Conservation (phyloP, 2,888 invertebrate genomes). For the Drosophila cognata region DNA sequence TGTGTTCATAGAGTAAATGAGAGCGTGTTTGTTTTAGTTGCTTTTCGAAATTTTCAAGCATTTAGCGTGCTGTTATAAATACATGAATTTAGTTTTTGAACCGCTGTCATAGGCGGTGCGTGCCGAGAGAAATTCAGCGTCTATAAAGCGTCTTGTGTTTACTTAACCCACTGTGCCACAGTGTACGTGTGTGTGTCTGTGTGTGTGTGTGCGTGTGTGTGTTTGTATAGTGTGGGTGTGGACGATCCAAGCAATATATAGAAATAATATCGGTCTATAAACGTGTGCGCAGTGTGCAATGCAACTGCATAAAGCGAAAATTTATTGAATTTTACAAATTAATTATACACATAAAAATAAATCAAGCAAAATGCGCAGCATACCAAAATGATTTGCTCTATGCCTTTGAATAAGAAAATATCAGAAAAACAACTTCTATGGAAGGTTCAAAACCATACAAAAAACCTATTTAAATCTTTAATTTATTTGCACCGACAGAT, state of each 20-base stretch:
- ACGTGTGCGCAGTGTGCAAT: constrained; percentile 37
- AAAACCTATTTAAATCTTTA: not conserved
- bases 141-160: constrained; percentile 31
- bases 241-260: constrained; percentile 36
- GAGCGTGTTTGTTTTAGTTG: constrained; percentile 17
- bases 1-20: constrained; percentile 12
- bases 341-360: constrained; percentile 35
- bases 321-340: constrained; percentile 20
- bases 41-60: constrained; percentile 65
- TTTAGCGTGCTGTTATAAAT: constrained; percentile 72
- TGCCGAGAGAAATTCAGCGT: constrained; percentile 44
- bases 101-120: constrained; percentile 76
- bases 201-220: constrained; percentile 19
- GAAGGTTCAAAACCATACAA: not conserved
- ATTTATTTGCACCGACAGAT: constrained; percentile 1
- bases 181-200: constrained; percentile 23
- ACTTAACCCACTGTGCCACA: constrained; percentile 43
- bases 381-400: constrained; percentile 27
- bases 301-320: constrained; percentile 44
- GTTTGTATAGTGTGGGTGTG: constrained; percentile 47
- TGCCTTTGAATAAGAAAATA: constrained; percentile 13
- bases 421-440: not conserved
- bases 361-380: constrained; percentile 49
- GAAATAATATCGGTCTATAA: constrained; percentile 33
- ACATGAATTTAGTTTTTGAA: constrained; percentile 78